Evolutionary conservation across 2,888 invertebrate species (phyloP).

Genomic region (Mongoloraphidia duomilia): DNA sequence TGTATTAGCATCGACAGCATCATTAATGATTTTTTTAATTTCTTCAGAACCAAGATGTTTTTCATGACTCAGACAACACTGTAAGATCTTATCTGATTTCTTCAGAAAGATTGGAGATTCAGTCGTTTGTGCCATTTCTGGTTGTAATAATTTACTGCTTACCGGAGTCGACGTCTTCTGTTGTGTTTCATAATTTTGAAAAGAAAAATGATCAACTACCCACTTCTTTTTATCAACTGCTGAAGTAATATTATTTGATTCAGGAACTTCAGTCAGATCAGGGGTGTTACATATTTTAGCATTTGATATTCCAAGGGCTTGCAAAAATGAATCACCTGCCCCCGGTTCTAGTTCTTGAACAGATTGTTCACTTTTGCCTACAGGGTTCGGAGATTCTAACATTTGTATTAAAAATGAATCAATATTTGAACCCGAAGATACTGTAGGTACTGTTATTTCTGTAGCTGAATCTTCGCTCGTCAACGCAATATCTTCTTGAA

Average conservation of each 20-base stretch:
- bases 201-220: not conserved
- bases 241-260: not conserved
- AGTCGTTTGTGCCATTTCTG: no score
- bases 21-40: not conserved
- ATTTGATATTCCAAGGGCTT: conserved; percentile 1
- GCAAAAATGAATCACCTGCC: not conserved
- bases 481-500: conserved; percentile 2
- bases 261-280: not conserved
- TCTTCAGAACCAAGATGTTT: not conserved
- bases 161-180: no score
- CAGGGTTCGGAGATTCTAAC: not conserved
- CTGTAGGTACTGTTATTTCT: not conserved
- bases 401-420: conserved; percentile 1
- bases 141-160: no score
- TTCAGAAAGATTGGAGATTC: no score
- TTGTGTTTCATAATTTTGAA: no score
- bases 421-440: not conserved
- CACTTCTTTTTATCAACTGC: not conserved
- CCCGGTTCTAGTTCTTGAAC: not conserved
- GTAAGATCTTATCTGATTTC: no score
- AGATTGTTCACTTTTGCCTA: not conserved
- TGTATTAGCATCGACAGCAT: not conserved
- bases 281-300: not conserved
- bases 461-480: not conserved
- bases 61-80: no score